phyloP scores from a whole-genome alignment of 2,797 vertebrate species.

The Choloepus didactylus region DNA sequence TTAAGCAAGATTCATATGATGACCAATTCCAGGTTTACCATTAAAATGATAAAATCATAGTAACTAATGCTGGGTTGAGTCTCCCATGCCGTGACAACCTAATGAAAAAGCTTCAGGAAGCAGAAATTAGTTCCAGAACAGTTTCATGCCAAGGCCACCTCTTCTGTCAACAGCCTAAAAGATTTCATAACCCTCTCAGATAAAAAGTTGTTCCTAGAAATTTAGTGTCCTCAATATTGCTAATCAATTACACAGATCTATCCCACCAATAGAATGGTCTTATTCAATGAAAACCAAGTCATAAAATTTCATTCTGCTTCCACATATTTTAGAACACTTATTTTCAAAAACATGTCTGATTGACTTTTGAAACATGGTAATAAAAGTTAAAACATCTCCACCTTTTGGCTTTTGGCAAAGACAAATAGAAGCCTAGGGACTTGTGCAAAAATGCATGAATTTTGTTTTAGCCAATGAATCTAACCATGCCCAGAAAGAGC shows the following conservation, averaged over 20 bases:
- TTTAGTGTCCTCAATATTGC: neutral
- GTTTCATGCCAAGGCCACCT: neutral
- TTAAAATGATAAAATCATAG: neutral
- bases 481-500: neutral
- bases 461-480: neutral
- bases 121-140: neutral
- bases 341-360: neutral
- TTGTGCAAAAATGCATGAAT: neutral
- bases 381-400: neutral
- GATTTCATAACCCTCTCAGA: neutral
- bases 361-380: constrained; percentile 22
- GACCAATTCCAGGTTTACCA: neutral
- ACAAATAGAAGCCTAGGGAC: neutral
- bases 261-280: neutral
- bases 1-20: neutral
- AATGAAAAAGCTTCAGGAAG: neutral
- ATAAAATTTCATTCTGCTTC: neutral
- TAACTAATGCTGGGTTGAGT: neutral
- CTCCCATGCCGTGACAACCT: neutral
- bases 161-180: neutral
- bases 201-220: neutral
- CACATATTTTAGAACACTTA: neutral
- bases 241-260: neutral
- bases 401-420: neutral
- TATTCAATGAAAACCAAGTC: neutral